Evolutionary conservation across 2,113 vertebrate species (phyloP), one percentile per base, ranked within the genome.

Genomic region (Theristicus caerulescens): DNA sequence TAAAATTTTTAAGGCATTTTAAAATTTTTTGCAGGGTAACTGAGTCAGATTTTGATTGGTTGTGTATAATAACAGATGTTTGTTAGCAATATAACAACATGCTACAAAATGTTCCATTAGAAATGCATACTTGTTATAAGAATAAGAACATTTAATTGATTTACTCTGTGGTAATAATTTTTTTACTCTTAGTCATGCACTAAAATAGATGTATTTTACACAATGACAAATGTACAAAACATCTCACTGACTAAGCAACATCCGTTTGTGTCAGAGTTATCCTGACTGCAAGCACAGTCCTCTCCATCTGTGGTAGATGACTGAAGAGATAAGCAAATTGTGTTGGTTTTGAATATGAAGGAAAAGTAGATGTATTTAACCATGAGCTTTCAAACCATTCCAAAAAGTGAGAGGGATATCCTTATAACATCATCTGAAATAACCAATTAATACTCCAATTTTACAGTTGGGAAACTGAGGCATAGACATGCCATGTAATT

Each of bases 121-220:
- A 73, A 74, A 74, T 55, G 24, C 8, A 10, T 42, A 59, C 59
- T 81, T 83, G 11, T 57, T 86, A 18, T 32, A 90, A 73, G 77
- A 86, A 67, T 86, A 77, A 69, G 65, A 90, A 70, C 46, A 80
- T 83, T 73, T 92, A 95, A 92, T 59, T 83, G 26, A 66, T 90
- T 93, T 86, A 73, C 42, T 24, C 55, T 25, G 22, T 47, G 67
- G 38, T 62, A 65, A 76, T 93, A 80, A 10, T 3, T 77, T 72
- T 67, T 87, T 92, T 42, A 57, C 13, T 87, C 46, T 83, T 69
- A 70, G 47, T 90, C 66, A 71, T 51, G 27, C 38, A 81, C 81
- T 94, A 94, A 96, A 93, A 90, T 62, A 78, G 38, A 94, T 71
- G 14, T 58, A 78, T 92, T 83, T 93, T 88, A 21, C 55, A 66